Conservation (phyloP, 2,888 invertebrate species). For the Chloromyia formosa region DNA sequence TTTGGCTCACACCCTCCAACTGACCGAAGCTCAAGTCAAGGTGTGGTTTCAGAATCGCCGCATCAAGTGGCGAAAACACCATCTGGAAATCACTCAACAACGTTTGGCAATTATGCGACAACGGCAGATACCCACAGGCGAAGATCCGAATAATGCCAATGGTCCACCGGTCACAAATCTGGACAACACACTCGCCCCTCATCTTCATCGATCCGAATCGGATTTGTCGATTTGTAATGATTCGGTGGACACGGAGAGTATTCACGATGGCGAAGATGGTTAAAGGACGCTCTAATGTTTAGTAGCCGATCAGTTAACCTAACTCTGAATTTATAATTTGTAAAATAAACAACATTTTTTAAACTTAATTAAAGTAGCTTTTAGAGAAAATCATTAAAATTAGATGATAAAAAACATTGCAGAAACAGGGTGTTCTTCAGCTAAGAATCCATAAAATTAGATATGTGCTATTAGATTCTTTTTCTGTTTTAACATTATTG, state of each 20-base stretch:
- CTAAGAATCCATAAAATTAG: constrained; percentile 5
- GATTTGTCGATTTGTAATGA: constrained; percentile 64
- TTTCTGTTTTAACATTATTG: constrained; percentile 17
- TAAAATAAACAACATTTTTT: neutral
- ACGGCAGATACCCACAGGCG: constrained; percentile 56
- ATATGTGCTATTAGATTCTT: constrained; percentile 37
- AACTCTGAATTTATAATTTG: neutral
- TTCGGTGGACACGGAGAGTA: constrained; percentile 61
- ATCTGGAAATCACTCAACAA: constrained; percentile 90
- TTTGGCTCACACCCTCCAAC: constrained; percentile 71
- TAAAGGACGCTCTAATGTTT: neutral
- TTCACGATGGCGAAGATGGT: constrained; percentile 59
- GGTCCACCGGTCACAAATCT: neutral
- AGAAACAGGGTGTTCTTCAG: constrained; percentile 42
- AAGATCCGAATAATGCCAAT: constrained; percentile 22
- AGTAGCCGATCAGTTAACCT: neutral
- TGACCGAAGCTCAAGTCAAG: constrained; percentile 74
- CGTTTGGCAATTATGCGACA: constrained; percentile 71
- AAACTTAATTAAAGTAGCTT: neutral
- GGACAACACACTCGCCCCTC: constrained; percentile 7
- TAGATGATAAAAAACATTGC: neutral
- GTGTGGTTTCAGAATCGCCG: constrained; percentile 94
- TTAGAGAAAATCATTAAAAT: no score
- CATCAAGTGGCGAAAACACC: constrained; percentile 93
- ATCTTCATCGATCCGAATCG: constrained; percentile 57